These are phyloP conservation scores for Urocitellus parryii DNA, from an alignment of 2,113 vertebrate species.

Conservation along the genomic window DNA sequence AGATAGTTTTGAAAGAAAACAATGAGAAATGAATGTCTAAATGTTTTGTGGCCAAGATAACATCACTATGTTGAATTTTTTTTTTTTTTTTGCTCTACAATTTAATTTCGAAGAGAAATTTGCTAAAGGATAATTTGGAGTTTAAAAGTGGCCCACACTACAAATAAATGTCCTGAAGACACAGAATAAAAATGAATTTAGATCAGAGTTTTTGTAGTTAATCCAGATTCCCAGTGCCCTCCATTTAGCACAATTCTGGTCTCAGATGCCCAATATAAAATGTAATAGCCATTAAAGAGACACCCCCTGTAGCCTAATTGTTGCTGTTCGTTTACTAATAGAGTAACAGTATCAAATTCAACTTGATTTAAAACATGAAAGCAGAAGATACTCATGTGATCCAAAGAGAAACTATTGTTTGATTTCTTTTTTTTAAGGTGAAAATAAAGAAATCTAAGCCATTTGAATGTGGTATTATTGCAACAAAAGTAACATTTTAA, in stretches of 20 bases:
- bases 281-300: background rate
- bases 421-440: background rate
- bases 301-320: background rate
- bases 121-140: slow-evolving; percentile 7
- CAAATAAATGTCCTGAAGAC: background rate
- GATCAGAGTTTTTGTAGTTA: background rate
- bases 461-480: background rate
- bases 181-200: background rate
- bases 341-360: background rate
- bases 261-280: background rate
- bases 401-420: background rate
- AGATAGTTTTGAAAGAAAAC: background rate
- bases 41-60: background rate
- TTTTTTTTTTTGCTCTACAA: background rate
- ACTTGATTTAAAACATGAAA: background rate
- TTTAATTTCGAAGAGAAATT: slow-evolving; percentile 33
- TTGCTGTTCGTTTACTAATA: background rate
- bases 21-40: background rate
- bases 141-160: background rate
- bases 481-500: background rate
- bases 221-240: background rate
- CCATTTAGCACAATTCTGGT: background rate
- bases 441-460: background rate
- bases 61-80: background rate
- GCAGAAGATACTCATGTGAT: background rate